Base-by-base conservation (phyloP, 2,113 vertebrate species). In the Rattus rattus region DNA sequence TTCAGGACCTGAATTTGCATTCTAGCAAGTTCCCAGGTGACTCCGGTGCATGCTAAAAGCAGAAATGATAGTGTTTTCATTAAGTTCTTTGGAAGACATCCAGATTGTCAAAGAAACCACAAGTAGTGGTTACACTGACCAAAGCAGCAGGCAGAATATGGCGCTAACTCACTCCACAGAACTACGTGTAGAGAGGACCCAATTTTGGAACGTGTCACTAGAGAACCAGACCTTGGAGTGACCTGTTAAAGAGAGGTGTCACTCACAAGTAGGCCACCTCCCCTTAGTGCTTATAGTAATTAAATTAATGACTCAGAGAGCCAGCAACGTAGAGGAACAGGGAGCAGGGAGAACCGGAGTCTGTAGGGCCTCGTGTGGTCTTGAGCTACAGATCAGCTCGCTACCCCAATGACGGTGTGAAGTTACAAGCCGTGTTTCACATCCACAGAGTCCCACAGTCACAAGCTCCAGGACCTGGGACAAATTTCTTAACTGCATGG, bases 251-350 rank as follows among this genome's bases (percentile, higher is more conserved):
- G 56, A 75, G 92, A 97, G 76, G 61, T 79, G 59, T 86, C 95
- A 88, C 94, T 96, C 72, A 81, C 91, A 98, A 95, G 91, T 97
- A 97, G 97, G 97, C 92, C 96, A 88, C 90, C 70, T 95, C 96
- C 94, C 97, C 88, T 94, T 91, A 61, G 96, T 97, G 94, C 93
- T 96, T 77, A 83, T 36, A 72, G 92, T 98, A 97, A 97, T 97
- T 97, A 97, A 91, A 84, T 56, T n/a, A 83, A 86, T 77, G 87
- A 85, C 88, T 72, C 81, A 70, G 0, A 39, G 95, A 94, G 80
- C 20, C 10, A 54, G 91, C 30, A 14, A 36, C 65, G 56, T 30
- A 86, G 28, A 88, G 90, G 47, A 59, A 30, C 81, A 65, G 76
- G 1, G 24, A 91, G 65, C 24, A 12, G n/a, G 0, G 94, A 73